A percentile compares a stretch with the other conserved stretches of the same genome.
phyloP scores from a whole-genome alignment of 2,113 vertebrate genomes.

The Campylomormyrus tamandua region DNA sequence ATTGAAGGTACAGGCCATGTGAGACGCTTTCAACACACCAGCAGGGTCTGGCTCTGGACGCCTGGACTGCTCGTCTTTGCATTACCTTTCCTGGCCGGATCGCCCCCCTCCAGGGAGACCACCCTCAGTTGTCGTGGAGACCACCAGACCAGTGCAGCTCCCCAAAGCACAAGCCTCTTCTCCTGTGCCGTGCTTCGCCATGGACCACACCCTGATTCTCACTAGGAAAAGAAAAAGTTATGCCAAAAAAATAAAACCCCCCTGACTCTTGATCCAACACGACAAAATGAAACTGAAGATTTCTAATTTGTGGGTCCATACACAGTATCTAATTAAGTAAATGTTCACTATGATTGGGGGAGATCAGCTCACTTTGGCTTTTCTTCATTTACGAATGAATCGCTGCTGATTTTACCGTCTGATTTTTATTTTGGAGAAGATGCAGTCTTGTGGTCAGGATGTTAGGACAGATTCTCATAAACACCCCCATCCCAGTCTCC shows the following conservation, averaged over 20 bases:
- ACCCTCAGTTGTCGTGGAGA: background rate
- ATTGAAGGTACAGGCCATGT: background rate
- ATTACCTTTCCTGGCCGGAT: background rate
- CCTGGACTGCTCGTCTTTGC: background rate
- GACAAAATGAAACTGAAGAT: background rate
- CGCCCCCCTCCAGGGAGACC: background rate
- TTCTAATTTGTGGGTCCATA: background rate
- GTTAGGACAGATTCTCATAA: slow-evolving; percentile 12
- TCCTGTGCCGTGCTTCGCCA: background rate
- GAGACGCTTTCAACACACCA: background rate
- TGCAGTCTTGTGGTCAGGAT: slow-evolving; percentile 5
- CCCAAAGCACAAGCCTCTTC: background rate
- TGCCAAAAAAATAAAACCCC: background rate
- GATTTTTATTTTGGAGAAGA: background rate
- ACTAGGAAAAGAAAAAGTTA: background rate
- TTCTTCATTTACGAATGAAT: background rate
- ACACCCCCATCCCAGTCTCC: background rate
- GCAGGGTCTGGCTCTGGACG: background rate
- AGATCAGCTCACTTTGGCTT: background rate
- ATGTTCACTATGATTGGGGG: background rate
- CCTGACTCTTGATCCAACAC: background rate
- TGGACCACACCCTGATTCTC: background rate
- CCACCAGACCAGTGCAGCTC: background rate
- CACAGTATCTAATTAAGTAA: background rate
- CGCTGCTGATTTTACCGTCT: background rate